A percentile compares a stretch with the other conserved stretches of the same genome.
Conservation (phyloP, 2,797 vertebrate genomes). For the Chloroceryle amazona region DNA sequence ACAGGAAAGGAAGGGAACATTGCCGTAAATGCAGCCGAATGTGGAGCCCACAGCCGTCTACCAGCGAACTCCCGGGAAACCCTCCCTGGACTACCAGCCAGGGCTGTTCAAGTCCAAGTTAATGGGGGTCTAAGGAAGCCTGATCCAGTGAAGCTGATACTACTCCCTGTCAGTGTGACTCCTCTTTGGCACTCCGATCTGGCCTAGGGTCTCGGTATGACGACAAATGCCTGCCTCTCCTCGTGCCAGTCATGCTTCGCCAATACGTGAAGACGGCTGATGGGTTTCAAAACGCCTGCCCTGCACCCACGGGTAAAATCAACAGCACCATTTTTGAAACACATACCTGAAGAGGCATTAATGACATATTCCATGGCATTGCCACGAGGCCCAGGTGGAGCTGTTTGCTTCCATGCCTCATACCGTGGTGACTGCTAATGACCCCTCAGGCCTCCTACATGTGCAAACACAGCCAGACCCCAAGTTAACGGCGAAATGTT, state of each 20-base stretch:
- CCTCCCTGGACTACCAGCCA: not conserved
- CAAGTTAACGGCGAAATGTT: not conserved
- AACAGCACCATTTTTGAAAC: rapidly evolving
- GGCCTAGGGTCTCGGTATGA: not conserved
- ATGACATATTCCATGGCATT: not conserved
- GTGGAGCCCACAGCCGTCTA: not conserved
- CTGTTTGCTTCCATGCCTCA: not conserved
- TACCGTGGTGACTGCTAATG: rapidly evolving
- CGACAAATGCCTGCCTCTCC: not conserved
- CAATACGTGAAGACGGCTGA: not conserved
- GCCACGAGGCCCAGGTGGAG: not conserved
- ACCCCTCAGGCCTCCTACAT: not conserved
- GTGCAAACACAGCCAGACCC: not conserved
- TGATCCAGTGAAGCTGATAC: not conserved
- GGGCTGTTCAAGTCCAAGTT: too few species aligned
- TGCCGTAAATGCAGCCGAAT: not conserved
- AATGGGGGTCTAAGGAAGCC: not conserved
- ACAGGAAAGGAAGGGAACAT: not conserved
- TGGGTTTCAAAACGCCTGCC: not conserved
- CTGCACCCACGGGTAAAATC: not conserved
- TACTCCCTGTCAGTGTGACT: not conserved
- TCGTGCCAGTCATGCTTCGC: not conserved
- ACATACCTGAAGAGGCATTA: not conserved
- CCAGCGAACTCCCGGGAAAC: not conserved
- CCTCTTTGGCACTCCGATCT: not conserved